Percentiles rank a stretch among this genome's conserved stretches.
These are phyloP conservation scores for Apis mellifera DNA, from an alignment of 1,140 invertebrate genomes.

Conservation along the genomic window Amel_HAv3.1 CM009936.2:6114501-6115000, in stretches of 20 bases:
- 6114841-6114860: constrained; percentile 8
- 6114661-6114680: constrained; percentile 76
- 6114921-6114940: constrained; percentile 41
- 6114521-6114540: too few species aligned
- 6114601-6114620: constrained; percentile 21
- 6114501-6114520: too few species aligned
- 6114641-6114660: constrained; percentile 61
- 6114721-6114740: constrained; percentile 49
- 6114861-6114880: constrained; percentile 31
- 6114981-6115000: not conserved
- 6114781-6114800: constrained; percentile 26
- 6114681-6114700: not conserved
- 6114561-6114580: not conserved
- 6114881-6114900: constrained; percentile 26
- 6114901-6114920: not conserved
- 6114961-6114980: not conserved
- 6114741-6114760: constrained; percentile 68
- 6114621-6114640: constrained; percentile 61
- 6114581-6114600: constrained; percentile 25
- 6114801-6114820: constrained; percentile 31
- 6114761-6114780: constrained; percentile 39
- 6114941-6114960: constrained; percentile 20
- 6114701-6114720: constrained; percentile 4
- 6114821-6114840: constrained; percentile 14
- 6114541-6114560: not conserved